Evolutionary conservation across 2,888 invertebrate species (phyloP).

Genomic region (Morpho achilles): DNA sequence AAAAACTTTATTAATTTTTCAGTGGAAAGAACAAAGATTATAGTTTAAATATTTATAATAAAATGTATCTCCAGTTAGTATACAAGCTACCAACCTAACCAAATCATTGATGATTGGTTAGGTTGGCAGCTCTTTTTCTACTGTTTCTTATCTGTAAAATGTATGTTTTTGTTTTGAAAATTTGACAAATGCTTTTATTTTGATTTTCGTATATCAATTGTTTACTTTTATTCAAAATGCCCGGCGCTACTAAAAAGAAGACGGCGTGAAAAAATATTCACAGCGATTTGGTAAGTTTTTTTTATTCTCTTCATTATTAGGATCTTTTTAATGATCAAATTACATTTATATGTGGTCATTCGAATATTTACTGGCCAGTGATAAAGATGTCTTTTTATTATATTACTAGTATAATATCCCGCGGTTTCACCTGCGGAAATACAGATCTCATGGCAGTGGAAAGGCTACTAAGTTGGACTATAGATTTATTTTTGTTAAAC

Average conservation of each 20-base stretch:
- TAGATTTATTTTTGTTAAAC: too few relatives aligned
- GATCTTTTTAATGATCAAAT: neutral
- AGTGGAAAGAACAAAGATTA: too few relatives aligned
- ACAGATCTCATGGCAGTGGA: too few relatives aligned
- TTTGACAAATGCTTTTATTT: constrained; percentile 35
- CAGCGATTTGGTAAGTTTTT: constrained; percentile 40
- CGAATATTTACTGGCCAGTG: constrained; percentile 20
- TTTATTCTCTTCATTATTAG: constrained; percentile 22
- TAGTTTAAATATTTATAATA: too few relatives aligned
- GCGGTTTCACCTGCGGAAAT: too few relatives aligned
- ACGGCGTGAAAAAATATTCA: constrained; percentile 32
- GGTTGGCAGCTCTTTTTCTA: too few relatives aligned
- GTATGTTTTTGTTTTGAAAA: constrained; percentile 47
- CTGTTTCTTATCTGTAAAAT: constrained; percentile 16
- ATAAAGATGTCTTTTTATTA: constrained; percentile 9
- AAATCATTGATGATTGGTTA: too few relatives aligned
- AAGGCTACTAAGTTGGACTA: too few relatives aligned
- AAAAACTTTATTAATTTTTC: too few relatives aligned
- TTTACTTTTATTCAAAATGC: constrained; percentile 52
- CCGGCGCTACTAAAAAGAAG: constrained; percentile 38
- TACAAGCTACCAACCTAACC: too few relatives aligned
- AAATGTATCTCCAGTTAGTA: too few relatives aligned
- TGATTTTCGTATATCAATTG: constrained; percentile 45
- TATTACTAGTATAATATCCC: neutral
- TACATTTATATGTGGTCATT: constrained; percentile 18